phyloP scores from a whole-genome alignment of 2,113 vertebrate species.

The Rhegmatorhina hoffmannsi region DNA sequence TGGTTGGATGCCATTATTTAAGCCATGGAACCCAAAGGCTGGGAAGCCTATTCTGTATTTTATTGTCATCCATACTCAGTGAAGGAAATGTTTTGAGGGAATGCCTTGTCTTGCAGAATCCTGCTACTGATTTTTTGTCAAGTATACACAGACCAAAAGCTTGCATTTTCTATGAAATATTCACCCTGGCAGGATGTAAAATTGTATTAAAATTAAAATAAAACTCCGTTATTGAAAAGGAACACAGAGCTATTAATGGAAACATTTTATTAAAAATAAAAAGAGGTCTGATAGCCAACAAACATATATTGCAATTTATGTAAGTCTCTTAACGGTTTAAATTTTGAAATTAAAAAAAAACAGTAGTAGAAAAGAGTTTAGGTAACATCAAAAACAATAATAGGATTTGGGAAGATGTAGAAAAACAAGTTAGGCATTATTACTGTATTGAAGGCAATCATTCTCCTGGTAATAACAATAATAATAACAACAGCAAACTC shows the following conservation, averaged over 20 bases:
- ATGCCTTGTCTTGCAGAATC: not conserved
- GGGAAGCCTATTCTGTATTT: not conserved
- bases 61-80: not conserved
- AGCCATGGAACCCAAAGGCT: not conserved
- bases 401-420: not conserved
- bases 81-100: constrained; percentile 4
- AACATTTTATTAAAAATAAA: not conserved
- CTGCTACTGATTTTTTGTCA: constrained; percentile 29
- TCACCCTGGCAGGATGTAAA: not conserved
- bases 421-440: not conserved
- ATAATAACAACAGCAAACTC: not conserved
- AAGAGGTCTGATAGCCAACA: not conserved
- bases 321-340: not conserved
- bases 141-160: not conserved
- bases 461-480: not conserved
- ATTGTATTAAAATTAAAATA: not conserved
- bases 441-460: not conserved
- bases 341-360: not conserved
- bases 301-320: not conserved
- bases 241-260: not conserved
- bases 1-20: not conserved
- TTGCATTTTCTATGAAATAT: constrained; percentile 12
- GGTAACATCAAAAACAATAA: not conserved
- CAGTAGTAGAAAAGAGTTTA: not conserved
- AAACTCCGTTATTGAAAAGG: not conserved